Evolutionary conservation across 2,113 vertebrate species (phyloP).

Genomic region (Oryctolagus cuniculus): DNA sequence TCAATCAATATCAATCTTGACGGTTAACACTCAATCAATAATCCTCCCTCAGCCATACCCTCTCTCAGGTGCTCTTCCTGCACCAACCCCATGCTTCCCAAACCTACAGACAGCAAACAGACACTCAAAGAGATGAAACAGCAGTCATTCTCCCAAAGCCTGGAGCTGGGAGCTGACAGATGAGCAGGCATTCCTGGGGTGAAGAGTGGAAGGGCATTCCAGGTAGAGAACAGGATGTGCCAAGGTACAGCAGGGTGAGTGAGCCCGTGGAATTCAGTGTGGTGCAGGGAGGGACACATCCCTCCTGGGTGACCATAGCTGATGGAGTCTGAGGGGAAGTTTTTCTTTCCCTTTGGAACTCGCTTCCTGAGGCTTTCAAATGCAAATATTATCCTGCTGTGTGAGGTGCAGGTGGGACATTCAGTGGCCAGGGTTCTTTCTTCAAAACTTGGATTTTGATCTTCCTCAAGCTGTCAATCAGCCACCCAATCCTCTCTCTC

Average conservation of each 20-base stretch:
- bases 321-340: no score
- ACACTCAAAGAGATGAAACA: background rate
- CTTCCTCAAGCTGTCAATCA: background rate
- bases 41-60: background rate
- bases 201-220: conserved; percentile 27
- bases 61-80: background rate
- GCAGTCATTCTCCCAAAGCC: background rate
- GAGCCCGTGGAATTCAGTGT: background rate
- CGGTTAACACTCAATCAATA: background rate
- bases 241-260: conserved; percentile 35
- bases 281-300: no score
- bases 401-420: accelerated
- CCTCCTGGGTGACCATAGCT: background rate
- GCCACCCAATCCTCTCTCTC: background rate
- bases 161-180: conserved; percentile 50
- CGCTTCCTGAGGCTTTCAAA: background rate
- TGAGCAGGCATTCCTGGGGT: conserved; percentile 42
- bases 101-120: background rate
- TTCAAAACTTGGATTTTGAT: background rate
- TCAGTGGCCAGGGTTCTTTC: background rate
- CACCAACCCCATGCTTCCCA: background rate
- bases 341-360: background rate
- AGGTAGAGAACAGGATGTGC: conserved; percentile 5
- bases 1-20: no score
- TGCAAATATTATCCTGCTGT: background rate